These are phyloP conservation scores for Drosophila nigritarsus DNA, from an alignment of 2,888 invertebrate species.

Conservation along the genomic window DNA sequence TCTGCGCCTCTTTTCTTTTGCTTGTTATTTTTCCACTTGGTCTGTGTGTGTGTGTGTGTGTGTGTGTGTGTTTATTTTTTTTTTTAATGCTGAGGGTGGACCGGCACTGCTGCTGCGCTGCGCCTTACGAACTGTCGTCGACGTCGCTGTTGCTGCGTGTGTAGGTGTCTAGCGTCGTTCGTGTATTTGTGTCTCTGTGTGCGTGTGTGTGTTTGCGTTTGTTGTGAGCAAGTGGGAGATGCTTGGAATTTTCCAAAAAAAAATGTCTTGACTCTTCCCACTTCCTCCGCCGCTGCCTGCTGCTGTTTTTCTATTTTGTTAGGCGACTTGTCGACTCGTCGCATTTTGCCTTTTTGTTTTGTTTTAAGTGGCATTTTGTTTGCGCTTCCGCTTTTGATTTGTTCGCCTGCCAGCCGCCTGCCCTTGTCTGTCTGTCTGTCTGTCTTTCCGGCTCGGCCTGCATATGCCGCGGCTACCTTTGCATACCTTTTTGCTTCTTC, in stretches of 20 bases:
- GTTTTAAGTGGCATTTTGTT: constrained; percentile 67
- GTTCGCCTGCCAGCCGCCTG: constrained; percentile 9
- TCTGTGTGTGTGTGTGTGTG: constrained; percentile 16
- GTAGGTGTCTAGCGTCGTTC: constrained; percentile 45
- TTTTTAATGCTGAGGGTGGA: constrained; percentile 43
- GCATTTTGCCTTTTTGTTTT: constrained; percentile 41
- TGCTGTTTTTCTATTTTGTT: constrained; percentile 7
- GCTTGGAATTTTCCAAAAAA: constrained; percentile 80
- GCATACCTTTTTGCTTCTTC: constrained; percentile 22
- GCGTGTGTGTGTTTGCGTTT: constrained; percentile 15
- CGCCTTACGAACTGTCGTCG: constrained; percentile 42
- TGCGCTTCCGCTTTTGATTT: constrained; percentile 73
- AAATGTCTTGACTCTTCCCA: constrained; percentile 60
- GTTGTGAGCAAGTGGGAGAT: constrained; percentile 38
- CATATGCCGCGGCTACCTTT: constrained; percentile 10
- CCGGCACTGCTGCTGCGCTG: constrained; percentile 34
- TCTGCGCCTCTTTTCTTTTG: constrained; percentile 31
- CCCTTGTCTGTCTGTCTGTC: background rate
- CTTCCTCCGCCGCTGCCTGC: background rate
- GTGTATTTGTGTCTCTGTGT: constrained; percentile 13
- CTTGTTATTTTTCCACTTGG: constrained; percentile 29
- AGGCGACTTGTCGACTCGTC: constrained; percentile 42
- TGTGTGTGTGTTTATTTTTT: constrained; percentile 14
- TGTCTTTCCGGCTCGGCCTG: constrained; percentile 7
- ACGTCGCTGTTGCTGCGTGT: constrained; percentile 20